Evolutionary conservation across 2,888 invertebrate genomes (phyloP).

Genomic region (Trilocha varians): DNA sequence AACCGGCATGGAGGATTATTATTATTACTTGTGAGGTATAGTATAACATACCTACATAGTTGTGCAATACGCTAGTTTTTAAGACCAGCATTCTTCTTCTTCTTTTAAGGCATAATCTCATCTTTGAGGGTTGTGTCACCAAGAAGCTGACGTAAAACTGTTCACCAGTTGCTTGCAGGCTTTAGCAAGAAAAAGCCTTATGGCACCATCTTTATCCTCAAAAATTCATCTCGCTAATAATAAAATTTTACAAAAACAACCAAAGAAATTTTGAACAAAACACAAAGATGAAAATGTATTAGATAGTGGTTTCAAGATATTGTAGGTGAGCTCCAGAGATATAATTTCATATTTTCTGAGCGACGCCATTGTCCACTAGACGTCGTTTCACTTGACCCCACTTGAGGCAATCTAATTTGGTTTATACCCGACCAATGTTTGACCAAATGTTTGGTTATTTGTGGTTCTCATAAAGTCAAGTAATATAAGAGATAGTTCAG

Average conservation of each 20-base stretch:
- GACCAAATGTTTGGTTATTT: conserved; percentile 10
- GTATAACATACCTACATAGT: too few relatives aligned
- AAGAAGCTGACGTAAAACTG: too few relatives aligned
- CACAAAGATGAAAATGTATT: background rate
- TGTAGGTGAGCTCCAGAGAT: conserved; percentile 19
- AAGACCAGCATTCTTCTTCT: too few relatives aligned
- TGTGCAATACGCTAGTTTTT: too few relatives aligned
- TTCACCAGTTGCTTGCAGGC: too few relatives aligned
- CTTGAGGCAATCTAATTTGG: conserved; percentile 61
- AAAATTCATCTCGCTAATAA: too few relatives aligned
- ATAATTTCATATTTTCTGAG: conserved; percentile 27
- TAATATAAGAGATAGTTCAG: background rate
- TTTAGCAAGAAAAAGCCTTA: too few relatives aligned
- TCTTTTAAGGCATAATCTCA: too few relatives aligned
- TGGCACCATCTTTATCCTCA: background rate
- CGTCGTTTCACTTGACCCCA: conserved; percentile 53
- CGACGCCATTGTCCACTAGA: conserved; percentile 43
- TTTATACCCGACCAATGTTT: conserved; percentile 26
- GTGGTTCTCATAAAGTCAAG: background rate
- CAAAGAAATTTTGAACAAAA: background rate
- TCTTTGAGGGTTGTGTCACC: too few relatives aligned
- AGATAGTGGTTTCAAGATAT: background rate
- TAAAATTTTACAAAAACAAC: too few relatives aligned
- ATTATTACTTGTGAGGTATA: too few relatives aligned
- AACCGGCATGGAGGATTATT: too few relatives aligned